Conservation (phyloP, 2,113 vertebrate species). For the Elephas maximus region DNA sequence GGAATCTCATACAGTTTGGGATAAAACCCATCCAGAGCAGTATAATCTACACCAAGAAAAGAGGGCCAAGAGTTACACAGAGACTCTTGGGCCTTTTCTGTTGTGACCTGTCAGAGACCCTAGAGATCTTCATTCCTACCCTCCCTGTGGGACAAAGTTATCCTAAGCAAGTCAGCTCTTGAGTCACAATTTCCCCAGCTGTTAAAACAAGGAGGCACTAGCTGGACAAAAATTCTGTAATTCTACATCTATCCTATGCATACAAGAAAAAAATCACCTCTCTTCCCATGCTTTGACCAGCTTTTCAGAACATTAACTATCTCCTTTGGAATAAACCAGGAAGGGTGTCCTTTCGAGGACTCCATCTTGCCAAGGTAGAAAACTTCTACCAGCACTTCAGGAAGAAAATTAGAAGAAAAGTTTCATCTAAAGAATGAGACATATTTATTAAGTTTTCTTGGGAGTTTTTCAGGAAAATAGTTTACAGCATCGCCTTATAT, state of each 20-base stretch:
- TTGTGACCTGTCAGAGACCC: neutral
- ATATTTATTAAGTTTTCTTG: neutral
- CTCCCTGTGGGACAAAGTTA: neutral
- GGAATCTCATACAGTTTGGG: neutral
- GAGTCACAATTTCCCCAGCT: neutral
- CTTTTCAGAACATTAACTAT: neutral
- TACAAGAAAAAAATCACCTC: conserved; percentile 13
- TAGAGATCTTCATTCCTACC: neutral
- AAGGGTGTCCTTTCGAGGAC: neutral
- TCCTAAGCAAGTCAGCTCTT: neutral
- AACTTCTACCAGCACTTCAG: neutral
- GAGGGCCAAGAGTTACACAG: neutral
- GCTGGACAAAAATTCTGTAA: neutral
- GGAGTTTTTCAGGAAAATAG: neutral
- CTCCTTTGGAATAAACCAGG: neutral
- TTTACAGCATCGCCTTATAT: neutral
- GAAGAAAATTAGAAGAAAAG: conserved; percentile 30
- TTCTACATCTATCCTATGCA: neutral
- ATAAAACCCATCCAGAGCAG: neutral
- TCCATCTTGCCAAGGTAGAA: neutral
- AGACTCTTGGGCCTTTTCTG: neutral
- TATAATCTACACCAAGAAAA: neutral
- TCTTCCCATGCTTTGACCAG: neutral
- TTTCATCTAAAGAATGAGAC: neutral
- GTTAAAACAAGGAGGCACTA: neutral